These are phyloP conservation scores for Periophthalmus modestus DNA, from an alignment of 2,113 vertebrate species.

Conservation along the genomic window DNA sequence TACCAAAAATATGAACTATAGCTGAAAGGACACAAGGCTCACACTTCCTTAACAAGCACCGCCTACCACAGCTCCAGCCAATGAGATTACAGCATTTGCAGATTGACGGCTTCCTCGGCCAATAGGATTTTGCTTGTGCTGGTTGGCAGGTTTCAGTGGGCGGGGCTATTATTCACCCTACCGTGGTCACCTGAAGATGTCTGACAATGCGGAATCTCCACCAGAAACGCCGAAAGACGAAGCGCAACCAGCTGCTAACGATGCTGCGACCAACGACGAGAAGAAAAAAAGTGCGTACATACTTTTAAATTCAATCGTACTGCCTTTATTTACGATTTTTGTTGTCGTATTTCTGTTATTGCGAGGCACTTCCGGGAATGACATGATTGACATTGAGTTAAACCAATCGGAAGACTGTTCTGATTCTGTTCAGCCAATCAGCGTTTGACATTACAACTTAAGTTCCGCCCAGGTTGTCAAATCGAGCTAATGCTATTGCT, in stretches of 20 bases:
- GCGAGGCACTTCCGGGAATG: slow-evolving; percentile 32
- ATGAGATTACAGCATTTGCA: slow-evolving; percentile 15
- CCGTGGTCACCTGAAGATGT: slow-evolving; percentile 67
- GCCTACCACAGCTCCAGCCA: slow-evolving; percentile 16
- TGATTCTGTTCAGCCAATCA: slow-evolving; percentile 44
- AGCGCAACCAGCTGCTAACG: slow-evolving; percentile 57
- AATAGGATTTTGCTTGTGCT: slow-evolving; percentile 22
- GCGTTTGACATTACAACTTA: background rate
- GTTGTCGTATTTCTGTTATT: background rate
- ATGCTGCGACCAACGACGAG: slow-evolving; percentile 63
- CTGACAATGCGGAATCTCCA: slow-evolving; percentile 76
- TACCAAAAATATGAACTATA: slow-evolving; percentile 6
- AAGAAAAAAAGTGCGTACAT: slow-evolving; percentile 79
- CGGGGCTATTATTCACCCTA: background rate
- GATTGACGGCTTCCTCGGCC: slow-evolving; percentile 39
- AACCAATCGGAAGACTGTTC: slow-evolving; percentile 36
- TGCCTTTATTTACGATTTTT: background rate
- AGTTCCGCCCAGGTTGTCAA: background rate
- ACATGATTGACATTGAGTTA: slow-evolving; percentile 18
- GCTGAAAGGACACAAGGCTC: slow-evolving; percentile 3
- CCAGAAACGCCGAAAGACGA: slow-evolving; percentile 77
- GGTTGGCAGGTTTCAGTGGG: background rate
- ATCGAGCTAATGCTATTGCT: slow-evolving; percentile 36
- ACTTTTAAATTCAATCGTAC: background rate
- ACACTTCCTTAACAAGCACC: background rate